Percentiles rank a stretch among this genome's conserved stretches.
Evolutionary conservation across 2,888 invertebrate genomes (phyloP).

Genomic region (Heliothis peltigera): DNA sequence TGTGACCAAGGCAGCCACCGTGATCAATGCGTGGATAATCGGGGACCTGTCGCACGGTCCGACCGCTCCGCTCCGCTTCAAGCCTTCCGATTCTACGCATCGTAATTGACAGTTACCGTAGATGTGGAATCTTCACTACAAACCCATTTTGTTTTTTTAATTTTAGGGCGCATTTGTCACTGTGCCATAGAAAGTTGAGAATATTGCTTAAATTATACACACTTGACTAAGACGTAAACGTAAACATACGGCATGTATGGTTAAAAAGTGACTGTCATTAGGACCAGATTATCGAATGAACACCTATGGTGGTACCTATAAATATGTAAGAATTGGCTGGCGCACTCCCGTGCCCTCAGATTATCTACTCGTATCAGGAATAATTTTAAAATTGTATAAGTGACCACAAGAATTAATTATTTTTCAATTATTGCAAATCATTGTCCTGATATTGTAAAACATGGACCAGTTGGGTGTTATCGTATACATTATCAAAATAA

Average conservation of each 20-base stretch:
- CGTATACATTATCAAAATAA: constrained; percentile 76
- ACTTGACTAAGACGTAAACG: too few relatives aligned
- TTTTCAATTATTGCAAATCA: constrained; percentile 57
- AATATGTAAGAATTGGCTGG: too few relatives aligned
- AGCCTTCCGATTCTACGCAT: constrained; percentile 68
- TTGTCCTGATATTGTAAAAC: constrained; percentile 66
- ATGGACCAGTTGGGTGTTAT: constrained; percentile 70
- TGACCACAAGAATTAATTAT: too few relatives aligned
- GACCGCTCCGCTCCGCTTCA: constrained; percentile 62
- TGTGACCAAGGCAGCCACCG: constrained; percentile 66
- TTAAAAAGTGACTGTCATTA: too few relatives aligned
- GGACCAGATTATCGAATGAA: too few relatives aligned
- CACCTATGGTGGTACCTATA: too few relatives aligned
- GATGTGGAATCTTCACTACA: constrained; percentile 51
- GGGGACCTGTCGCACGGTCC: constrained; percentile 88
- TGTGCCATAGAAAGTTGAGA: too few relatives aligned
- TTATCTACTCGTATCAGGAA: too few relatives aligned
- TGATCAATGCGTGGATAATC: constrained; percentile 88
- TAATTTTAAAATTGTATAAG: too few relatives aligned
- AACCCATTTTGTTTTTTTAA: constrained; percentile 30
- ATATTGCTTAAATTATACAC: too few relatives aligned
- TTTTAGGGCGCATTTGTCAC: constrained; percentile 1
- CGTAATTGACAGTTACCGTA: constrained; percentile 67
- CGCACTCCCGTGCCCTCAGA: too few relatives aligned
- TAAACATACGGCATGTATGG: too few relatives aligned